Evolutionary conservation across 2,797 vertebrate species (phyloP), one percentile per base, ranked within the genome.

Genomic region (Holocentrus rufus): DNA sequence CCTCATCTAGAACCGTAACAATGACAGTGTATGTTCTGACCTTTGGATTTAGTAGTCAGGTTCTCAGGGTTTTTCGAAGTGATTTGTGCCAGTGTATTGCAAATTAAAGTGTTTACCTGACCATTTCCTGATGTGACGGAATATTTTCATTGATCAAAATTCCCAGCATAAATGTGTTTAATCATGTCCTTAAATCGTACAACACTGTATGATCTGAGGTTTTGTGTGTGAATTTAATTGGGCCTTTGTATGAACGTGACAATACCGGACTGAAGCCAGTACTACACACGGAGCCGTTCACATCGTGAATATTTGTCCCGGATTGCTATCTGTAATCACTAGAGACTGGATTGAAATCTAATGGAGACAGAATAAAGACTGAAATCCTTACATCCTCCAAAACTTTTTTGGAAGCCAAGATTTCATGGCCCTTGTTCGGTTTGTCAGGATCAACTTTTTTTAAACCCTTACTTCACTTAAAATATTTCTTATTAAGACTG

Each of bases 221-320:
- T 67, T 82, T 79, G 76, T 90, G 60, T 90, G 80, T 90, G 80
- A 76, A 75, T 79, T 85, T 79, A 79, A 82, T 87, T 88, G 89
- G 82, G 77, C 84, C 76, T 87, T 91, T 93, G 91, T 92, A 90
- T 88, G 91, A 93, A 92, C 91, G 91, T 93, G 91, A 92, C 92
- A 93, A 93, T 91, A 93, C 92, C 85, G 91, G 92, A 91, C 92
- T 92, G 78, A 90, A 81, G 86, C 87, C 82, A 87, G 77, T 81
- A 76, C 67, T 31, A 75, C 88, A 79, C 85, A 85, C 23, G 34
- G 79, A 89, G 82, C 52, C 77, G 76, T 89, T 84, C 79, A 73
- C 78, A 83, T 76, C 77, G 55, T 79, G 55, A 84, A 80, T 82
- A 80, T 80, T 77, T 92, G 88, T 91, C 91, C 91, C 83, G 54